Percentiles rank a stretch among this genome's conserved stretches.
These are phyloP conservation scores for Rhyacophila evoluta DNA, from an alignment of 2,888 invertebrate species.

Conservation along the genomic window DNA sequence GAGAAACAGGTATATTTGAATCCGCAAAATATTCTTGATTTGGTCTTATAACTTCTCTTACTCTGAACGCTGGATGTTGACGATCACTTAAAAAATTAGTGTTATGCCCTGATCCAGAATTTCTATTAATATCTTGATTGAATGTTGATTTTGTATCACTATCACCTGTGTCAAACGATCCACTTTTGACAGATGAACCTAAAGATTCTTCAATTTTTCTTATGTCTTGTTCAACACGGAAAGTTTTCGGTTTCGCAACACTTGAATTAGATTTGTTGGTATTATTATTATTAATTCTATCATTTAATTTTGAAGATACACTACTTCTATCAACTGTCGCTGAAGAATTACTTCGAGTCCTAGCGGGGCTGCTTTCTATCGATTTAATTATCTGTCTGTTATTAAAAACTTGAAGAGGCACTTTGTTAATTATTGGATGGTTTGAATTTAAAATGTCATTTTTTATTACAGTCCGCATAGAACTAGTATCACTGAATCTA, in stretches of 20 bases:
- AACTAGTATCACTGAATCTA: slow-evolving; percentile 50
- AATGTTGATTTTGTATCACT: neutral
- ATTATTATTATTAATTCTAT: neutral
- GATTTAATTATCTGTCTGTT: neutral
- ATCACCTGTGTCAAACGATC: slow-evolving; percentile 4
- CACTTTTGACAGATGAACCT: slow-evolving; percentile 23
- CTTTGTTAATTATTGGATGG: neutral
- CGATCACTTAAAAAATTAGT: neutral
- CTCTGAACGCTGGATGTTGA: neutral
- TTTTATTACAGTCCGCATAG: slow-evolving; percentile 34
- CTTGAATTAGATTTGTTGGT: neutral
- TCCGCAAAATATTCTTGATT: neutral
- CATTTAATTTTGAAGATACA: neutral
- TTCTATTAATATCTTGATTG: neutral
- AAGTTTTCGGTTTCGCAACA: neutral
- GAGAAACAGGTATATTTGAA: neutral
- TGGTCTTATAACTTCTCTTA: neutral
- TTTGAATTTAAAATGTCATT: slow-evolving; percentile 35
- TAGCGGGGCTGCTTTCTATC: neutral
- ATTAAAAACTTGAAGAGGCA: neutral
- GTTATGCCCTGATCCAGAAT: too few relatives aligned
- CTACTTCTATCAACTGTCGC: neutral
- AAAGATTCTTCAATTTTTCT: neutral
- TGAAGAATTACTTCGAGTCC: neutral
- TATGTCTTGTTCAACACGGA: neutral